phyloP scores from a whole-genome alignment of 2,797 vertebrate genomes.

The Spheniscus humboldti region DNA sequence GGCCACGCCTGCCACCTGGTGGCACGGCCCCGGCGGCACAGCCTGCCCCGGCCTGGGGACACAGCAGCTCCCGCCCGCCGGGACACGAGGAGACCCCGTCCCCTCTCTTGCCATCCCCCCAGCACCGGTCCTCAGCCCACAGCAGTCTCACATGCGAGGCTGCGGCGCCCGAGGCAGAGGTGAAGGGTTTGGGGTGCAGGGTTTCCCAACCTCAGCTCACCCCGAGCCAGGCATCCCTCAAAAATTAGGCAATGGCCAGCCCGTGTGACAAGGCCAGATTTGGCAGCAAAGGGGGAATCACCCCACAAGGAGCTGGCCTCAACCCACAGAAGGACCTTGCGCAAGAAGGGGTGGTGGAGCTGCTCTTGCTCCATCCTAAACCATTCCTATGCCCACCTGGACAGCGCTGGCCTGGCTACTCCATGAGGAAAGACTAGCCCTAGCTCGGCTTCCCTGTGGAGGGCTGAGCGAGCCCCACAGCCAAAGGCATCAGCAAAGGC shows the following conservation, averaged over 20 bases:
- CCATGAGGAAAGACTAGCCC: accelerated
- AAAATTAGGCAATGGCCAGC: accelerated
- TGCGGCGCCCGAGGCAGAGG: accelerated
- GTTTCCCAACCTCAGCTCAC: too few species aligned
- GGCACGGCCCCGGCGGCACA: neutral
- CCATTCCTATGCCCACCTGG: accelerated
- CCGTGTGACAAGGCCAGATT: accelerated
- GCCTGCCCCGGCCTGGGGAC: neutral
- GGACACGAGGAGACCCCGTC: accelerated
- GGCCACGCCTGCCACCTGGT: slow-evolving; percentile 23
- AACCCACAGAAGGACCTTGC: accelerated
- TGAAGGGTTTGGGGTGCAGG: accelerated
- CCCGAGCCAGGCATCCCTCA: accelerated
- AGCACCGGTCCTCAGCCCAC: neutral
- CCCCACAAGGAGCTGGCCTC: accelerated
- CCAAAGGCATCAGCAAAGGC: accelerated
- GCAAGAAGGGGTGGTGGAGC: accelerated
- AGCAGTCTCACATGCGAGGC: neutral
- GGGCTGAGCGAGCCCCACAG: neutral
- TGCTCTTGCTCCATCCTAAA: neutral
- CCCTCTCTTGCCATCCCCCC: too few species aligned
- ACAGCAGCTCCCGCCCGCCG: neutral
- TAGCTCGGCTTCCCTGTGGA: too few species aligned
- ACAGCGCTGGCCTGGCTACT: accelerated
- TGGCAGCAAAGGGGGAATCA: accelerated